A percentile compares a stretch with the other conserved stretches of the same genome.
Evolutionary conservation across 2,113 vertebrate genomes (phyloP).

Genomic region (Barbus barbus): DNA sequence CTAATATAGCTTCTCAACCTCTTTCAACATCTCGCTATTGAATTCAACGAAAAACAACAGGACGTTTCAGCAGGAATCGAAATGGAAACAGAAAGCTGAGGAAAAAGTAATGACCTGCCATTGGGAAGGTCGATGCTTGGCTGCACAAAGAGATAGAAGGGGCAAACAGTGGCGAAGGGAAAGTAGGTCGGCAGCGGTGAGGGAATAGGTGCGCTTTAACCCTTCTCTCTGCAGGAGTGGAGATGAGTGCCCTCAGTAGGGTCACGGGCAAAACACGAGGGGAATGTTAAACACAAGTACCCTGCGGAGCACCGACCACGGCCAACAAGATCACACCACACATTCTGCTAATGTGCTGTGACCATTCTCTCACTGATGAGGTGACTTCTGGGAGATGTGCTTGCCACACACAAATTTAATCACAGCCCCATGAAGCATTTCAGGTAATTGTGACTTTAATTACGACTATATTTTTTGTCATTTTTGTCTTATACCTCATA

Average conservation of each 20-base stretch:
- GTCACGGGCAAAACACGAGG: constrained; percentile 45
- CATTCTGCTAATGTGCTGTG: constrained; percentile 40
- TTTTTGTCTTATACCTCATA: not conserved
- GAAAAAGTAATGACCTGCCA: constrained; percentile 47
- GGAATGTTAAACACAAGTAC: constrained; percentile 55
- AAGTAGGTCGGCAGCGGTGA: constrained; percentile 22
- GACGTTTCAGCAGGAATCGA: constrained; percentile 27
- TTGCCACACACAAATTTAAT: constrained; percentile 16
- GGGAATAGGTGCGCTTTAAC: constrained; percentile 57
- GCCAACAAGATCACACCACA: constrained; percentile 22
- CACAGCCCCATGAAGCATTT: not conserved
- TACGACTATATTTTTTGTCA: no score
- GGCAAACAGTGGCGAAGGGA: constrained; percentile 30
- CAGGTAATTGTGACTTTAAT: not conserved
- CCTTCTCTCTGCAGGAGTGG: constrained; percentile 52
- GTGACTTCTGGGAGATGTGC: constrained; percentile 20
- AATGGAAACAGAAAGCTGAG: constrained; percentile 48
- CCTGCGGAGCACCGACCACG: constrained; percentile 35
- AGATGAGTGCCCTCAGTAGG: constrained; percentile 42
- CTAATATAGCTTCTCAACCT: constrained; percentile 28
- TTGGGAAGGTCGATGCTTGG: constrained; percentile 53
- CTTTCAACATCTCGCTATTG: constrained; percentile 33
- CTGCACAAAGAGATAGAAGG: constrained; percentile 51
- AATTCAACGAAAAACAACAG: constrained; percentile 15
- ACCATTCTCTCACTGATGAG: constrained; percentile 33